Conservation (phyloP, 2,113 vertebrate genomes). For the Ardeotis arabs region DNA sequence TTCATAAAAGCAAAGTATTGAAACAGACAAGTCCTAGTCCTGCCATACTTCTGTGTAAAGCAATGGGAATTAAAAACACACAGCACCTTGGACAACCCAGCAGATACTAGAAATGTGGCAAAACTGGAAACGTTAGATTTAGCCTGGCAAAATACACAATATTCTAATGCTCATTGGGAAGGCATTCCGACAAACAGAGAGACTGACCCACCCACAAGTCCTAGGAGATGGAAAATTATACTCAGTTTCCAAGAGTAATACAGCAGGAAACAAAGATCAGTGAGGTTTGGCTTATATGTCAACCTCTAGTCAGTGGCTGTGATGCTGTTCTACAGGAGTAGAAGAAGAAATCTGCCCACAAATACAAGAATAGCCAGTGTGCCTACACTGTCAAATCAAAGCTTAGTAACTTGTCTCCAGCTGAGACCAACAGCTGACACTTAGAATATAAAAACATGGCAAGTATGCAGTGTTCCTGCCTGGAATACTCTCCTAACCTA, state of each 20-base stretch:
- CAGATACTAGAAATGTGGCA: background rate
- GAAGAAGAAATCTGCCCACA: background rate
- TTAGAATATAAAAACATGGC: background rate
- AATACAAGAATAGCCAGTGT: background rate
- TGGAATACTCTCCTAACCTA: background rate
- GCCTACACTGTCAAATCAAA: background rate
- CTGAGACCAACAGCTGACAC: slow-evolving; percentile 4
- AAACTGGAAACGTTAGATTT: background rate
- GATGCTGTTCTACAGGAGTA: background rate
- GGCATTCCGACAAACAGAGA: background rate
- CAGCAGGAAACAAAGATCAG: background rate
- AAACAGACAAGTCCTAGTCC: background rate
- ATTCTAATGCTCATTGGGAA: background rate
- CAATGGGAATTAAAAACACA: background rate
- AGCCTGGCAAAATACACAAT: background rate
- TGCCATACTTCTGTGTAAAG: background rate
- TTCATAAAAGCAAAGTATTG: background rate
- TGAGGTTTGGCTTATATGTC: background rate
- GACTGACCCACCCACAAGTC: background rate
- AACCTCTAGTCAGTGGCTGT: background rate
- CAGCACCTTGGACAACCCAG: background rate
- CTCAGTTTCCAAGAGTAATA: background rate
- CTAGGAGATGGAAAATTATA: background rate
- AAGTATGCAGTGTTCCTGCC: background rate
- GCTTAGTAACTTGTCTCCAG: background rate